Base-by-base conservation (phyloP, 37 sponge, comb jelly and placozoan species). In the Mnemiopsis leidyi region DNA sequence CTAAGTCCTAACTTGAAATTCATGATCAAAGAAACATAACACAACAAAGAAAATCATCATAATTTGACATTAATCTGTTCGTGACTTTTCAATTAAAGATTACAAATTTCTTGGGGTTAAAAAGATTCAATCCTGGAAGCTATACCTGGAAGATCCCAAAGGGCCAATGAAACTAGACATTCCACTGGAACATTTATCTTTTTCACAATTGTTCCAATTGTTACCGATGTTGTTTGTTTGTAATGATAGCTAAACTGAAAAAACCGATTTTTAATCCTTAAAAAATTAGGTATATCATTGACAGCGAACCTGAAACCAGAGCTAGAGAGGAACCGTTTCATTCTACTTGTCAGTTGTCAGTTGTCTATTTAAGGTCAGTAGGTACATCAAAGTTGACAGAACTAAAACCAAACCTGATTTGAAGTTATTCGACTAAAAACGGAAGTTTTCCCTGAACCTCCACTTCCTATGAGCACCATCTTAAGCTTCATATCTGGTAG, bases 181-280 rank as follows among this genome's bases (percentile, higher is more conserved):
- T 85, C 90, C 35, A 32, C 90, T n/a, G 90, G 90, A 38, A 40
- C 67, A 24, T 85, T 85, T 85, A 85, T 85, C 90, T 85, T 85
- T 26, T 85, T 85, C 16, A 85, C 90, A 18, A 85, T 32, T 39
- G 13, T 85, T 16, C 90, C 90, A 85, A 85, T 85, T 40, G 38
- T 85, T 3, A 85, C 90, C 38, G 67, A 40, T 0, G 48, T 85
- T 0, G 90, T 85, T 85, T 85, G 90, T 23, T 13, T 85, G 90
- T 85, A 85, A 28, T 38, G 35, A 24, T 85, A 85, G 29, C 61
- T 85, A 67, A 85, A 85, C 90, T 85, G 90, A 32, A 5, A 30
- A 71, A n/a, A 61, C 9, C 18, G 9, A 61, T 61, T 61, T 21
- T n/a, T n/a, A n/a, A n/a, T n/a, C n/a, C n/a, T n/a, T n/a, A n/a